Percentiles rank a stretch among this genome's conserved stretches.
Conservation (phyloP, 1,140 invertebrate species). For the Stegodyphus mimosarum region DNA sequence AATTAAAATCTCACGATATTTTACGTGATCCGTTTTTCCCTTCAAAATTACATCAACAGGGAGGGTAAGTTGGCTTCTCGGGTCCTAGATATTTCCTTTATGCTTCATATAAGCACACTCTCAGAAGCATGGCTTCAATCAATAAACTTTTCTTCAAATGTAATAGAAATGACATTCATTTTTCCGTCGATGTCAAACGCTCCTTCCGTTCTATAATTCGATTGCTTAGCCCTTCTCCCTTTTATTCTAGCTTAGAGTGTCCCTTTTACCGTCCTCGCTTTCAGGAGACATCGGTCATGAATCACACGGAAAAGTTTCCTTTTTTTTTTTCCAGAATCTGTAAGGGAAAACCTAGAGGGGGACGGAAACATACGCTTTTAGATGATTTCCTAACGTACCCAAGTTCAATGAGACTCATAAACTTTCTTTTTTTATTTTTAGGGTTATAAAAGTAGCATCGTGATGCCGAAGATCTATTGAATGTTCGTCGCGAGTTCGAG, state of each 20-base stretch:
- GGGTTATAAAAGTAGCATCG: no score
- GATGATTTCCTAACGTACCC: slow-evolving; percentile 47
- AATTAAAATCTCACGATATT: no score
- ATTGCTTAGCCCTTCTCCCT: slow-evolving; percentile 22
- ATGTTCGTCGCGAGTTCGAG: no score
- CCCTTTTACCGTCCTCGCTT: slow-evolving; percentile 35
- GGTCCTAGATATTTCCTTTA: no score
- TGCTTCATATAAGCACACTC: neutral
- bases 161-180: slow-evolving; percentile 54
- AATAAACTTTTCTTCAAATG: slow-evolving; percentile 52
- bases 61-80: no score
- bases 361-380: slow-evolving; percentile 48
- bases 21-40: no score
- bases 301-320: slow-evolving; percentile 23
- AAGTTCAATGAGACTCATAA: neutral
- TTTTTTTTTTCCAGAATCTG: neutral
- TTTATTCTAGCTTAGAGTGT: neutral
- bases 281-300: slow-evolving; percentile 29
- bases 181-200: slow-evolving; percentile 49
- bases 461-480: no score
- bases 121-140: slow-evolving; percentile 21
- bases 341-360: neutral
- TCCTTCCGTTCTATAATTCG: slow-evolving; percentile 43
- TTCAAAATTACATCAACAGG: no score
- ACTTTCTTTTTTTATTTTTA: neutral